Base-by-base conservation (phyloP, 53 echinoderm and acorn worm species). In the Apostichopus leukothele region DNA sequence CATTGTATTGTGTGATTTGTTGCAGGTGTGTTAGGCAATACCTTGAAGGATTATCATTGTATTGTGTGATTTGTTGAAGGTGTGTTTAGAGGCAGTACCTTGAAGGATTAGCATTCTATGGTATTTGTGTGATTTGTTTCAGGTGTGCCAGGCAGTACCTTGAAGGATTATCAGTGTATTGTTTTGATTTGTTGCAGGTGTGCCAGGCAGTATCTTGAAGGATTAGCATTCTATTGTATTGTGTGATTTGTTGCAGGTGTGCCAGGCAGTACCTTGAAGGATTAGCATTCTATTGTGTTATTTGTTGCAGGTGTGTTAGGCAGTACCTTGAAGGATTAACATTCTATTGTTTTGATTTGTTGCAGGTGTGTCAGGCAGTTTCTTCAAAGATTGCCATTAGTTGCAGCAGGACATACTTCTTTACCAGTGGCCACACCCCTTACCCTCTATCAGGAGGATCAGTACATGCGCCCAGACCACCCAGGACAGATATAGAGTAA, bases 401-500 rank as follows among this genome's bases (percentile, higher is more conserved):
- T 84, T 98, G 98, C 89, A 93, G 93, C 55, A 87, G 98, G 67
- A 98, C 94, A 9, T 98, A 91, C 84, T 96, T 98, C 92, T 93
- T 96, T n/a, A 90, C 92, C 19, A 91, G 98, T 51, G 95, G 98
- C 53, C 93, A 95, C 84, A 86, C 91, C 51, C 91, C 91, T 1
- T 95, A 95, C 90, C 98, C 98, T 13, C 85, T 93, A 61, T 89
- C 95, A 11, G 95, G 96, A 19, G 96, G 93, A 66, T 87, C 88
- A 11, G 86, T 93, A n/a, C 93, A 93, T 84, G 95, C 95, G n/a
- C 96, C 96, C 9, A 92, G 91, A 76, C 89, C 95, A 66, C 96
- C 96, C 18, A 96, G 92, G 92, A 93, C 96, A 87, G 96, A 96
- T 71, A 92, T 93, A 57, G 93, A 96, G 96, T 96, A 88, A 95